phyloP scores from a whole-genome alignment of 2,797 vertebrate species.

The Podarcis siculus region DNA sequence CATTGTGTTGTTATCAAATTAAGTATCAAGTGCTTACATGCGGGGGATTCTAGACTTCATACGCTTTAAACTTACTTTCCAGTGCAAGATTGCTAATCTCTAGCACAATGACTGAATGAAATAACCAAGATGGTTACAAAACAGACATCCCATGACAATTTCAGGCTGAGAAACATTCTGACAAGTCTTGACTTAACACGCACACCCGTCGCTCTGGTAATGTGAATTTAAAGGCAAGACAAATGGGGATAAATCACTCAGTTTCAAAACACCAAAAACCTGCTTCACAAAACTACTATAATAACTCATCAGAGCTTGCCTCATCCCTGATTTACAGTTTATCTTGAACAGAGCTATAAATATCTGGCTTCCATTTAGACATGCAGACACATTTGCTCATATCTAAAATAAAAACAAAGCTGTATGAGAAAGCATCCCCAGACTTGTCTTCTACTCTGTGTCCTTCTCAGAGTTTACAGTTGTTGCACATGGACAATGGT shows the following conservation, averaged over 20 bases:
- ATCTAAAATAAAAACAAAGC: slow-evolving; percentile 12
- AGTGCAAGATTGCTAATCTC: background rate
- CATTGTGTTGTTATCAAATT: too few species aligned
- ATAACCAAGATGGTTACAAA: background rate
- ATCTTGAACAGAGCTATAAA: background rate
- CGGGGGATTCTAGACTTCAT: background rate
- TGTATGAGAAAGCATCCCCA: slow-evolving; percentile 48
- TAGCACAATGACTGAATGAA: background rate
- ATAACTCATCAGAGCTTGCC: background rate
- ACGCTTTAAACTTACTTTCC: background rate
- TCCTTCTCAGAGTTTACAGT: background rate
- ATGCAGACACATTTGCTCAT: background rate
- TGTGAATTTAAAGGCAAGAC: background rate
- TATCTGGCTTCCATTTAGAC: background rate
- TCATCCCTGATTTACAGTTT: accelerated
- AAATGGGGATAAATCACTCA: background rate
- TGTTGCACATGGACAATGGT: background rate
- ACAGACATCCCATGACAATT: background rate
- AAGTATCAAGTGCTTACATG: background rate
- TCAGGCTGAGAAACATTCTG: background rate
- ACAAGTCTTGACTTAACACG: too few species aligned
- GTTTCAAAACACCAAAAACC: accelerated
- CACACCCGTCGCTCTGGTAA: background rate
- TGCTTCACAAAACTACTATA: background rate
- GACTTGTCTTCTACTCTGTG: background rate